Evolutionary conservation across 2,113 vertebrate species (phyloP), one percentile per base, ranked within the genome.

Genomic region (Astatoreochromis straeleni): DNA sequence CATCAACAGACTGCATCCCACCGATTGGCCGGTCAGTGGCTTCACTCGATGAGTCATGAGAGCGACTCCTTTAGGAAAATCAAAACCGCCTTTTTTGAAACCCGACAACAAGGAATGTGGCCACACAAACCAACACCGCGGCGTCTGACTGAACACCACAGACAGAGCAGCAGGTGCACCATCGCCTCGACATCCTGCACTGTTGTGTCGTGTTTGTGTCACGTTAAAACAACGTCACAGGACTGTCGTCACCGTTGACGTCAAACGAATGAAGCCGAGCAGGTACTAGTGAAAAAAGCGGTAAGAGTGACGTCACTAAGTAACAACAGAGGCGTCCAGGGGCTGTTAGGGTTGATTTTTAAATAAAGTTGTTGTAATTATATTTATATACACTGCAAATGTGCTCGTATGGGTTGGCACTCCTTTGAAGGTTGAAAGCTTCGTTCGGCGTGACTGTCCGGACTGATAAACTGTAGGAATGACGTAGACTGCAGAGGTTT

Each of bases 191-290:
- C 31, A 35, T 35, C 58, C 17, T 63, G 9, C 60, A 38, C 60
- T 65, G 31, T 12, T 1, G 58, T 63, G 21, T 26, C 2, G 21
- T 55, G 31, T 38, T 65, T 65, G 17, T 65, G 60, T 7, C 6
- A 19, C 4, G 2, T n/a, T 63, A 65, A 65, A 65, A 38, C 3
- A 3, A 65, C 10, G 4, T 1, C 6, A n/a, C 31, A 7, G 31
- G 60, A n/a, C 31, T 12, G 31, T 12, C 2, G 0, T 65, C 60
- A n/a, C 60, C 1, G 17, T 2, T n/a, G 60, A 38, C 4, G 3
- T 65, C 31, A 65, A n/a, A 38, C 1, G 17, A 65, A 17, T n/a
- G 31, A 65, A 65, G 31, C 60, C 2, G 4, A 38, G 60, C 60
- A 65, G 60, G 31, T 65, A n/a, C 10, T 7, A 12, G 60, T n/a